Base-by-base conservation (phyloP, 2,888 invertebrate species). In the Limnephilus rhombicus region DNA sequence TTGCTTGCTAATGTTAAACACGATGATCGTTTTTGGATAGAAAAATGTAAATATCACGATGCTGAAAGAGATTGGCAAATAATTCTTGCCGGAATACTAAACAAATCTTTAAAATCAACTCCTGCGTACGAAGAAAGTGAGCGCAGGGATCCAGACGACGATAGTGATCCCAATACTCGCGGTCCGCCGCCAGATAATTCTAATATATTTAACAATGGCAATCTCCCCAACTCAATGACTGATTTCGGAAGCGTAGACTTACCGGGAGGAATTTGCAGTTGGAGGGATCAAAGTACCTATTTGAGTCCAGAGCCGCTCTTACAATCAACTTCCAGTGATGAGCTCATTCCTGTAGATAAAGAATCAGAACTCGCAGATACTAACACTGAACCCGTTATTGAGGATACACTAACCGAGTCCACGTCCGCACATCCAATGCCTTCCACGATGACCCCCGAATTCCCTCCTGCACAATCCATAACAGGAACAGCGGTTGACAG, bases 201-300 rank as follows among this genome's bases (percentile, higher is more conserved):
- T 53, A 86, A 94, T 94, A 41, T 96, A 95, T 81, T 95, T 95
- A 93, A 94, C 95, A 29, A 88, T 83, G 15, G 95, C 94, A 94
- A 90, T 31, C 90, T 88, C 83, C 90, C 94, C 34, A 89, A 80
- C 85, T 92, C 85, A 81, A 82, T 96, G 94, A 97, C 97, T 24
- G 97, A 97, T 94, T 97, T 97, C 94, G 96, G 97, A 94, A 97
- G 97, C 89, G 97, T 98, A 94, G 97, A 98, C 95, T 95, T 98
- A 94, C 98, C 98, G 11, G 98, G 98, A 93, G 98, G 98, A 91
- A 97, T 98, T 94, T 98, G 98, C 95, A 97, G 98, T 94, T 98
- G 98, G 98, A 97, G 97, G 95, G 98, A 98, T 94, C 97, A 98
- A 94, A 98, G 98, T 94, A 98, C 98, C 89, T 98, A 98, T 94